These are phyloP conservation scores for Atrichornis clamosus DNA, from an alignment of 2,113 vertebrate genomes.

Conservation along the genomic window DNA sequence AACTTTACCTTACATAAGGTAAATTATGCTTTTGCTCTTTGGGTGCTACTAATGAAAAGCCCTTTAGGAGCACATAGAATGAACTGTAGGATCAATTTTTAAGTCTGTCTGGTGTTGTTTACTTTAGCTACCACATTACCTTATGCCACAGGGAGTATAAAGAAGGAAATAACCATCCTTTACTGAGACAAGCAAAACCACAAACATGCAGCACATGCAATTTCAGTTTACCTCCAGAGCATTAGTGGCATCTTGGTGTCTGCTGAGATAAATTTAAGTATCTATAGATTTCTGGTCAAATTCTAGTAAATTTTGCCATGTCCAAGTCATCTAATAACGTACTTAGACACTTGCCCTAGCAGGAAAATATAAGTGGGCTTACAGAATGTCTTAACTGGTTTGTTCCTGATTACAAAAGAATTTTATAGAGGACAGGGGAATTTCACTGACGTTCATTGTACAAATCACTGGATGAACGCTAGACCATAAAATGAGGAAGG, in stretches of 20 bases:
- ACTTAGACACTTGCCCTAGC: background rate
- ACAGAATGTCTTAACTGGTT: background rate
- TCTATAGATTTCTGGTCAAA: background rate
- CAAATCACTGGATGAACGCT: background rate
- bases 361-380: background rate
- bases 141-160: background rate
- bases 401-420: background rate
- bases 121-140: background rate
- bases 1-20: conserved; percentile 37
- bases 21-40: conserved; percentile 30
- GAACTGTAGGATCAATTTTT: conserved; percentile 15
- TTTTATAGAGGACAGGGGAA: background rate
- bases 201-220: background rate
- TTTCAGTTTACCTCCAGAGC: background rate
- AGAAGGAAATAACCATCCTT: background rate
- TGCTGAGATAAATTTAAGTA: background rate
- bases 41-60: background rate
- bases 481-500: background rate
- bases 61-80: background rate
- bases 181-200: background rate
- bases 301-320: background rate
- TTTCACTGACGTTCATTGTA: background rate
- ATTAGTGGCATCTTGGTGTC: background rate
- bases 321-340: background rate
- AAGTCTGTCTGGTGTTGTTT: conserved; percentile 10